phyloP scores from a whole-genome alignment of 2,888 invertebrate genomes.

The Lordiphosa fenestrarum region DNA sequence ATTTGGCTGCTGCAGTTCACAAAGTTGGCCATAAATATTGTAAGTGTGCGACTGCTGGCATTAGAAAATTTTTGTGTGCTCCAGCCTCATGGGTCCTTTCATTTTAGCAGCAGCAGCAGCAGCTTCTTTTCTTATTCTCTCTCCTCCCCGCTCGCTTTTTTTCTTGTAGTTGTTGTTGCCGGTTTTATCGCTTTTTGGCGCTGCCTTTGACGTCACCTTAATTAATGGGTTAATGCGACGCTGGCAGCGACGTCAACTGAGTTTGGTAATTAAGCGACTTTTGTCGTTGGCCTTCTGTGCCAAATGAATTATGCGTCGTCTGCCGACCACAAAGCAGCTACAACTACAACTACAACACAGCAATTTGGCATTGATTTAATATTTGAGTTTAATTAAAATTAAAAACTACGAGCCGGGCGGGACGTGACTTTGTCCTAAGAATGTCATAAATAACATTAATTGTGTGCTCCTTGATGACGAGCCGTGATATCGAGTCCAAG shows the following conservation, averaged over 20 bases:
- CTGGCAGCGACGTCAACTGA: slow-evolving; percentile 47
- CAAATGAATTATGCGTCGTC: slow-evolving; percentile 66
- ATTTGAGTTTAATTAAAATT: slow-evolving; percentile 59
- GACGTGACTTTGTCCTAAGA: slow-evolving; percentile 37
- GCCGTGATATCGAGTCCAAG: slow-evolving; percentile 46
- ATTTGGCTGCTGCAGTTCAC: slow-evolving; percentile 17
- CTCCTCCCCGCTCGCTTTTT: not conserved
- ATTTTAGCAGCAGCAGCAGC: slow-evolving; percentile 2
- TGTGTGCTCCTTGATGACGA: slow-evolving; percentile 67
- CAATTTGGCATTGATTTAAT: slow-evolving; percentile 71
- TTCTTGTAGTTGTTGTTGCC: slow-evolving; percentile 1
- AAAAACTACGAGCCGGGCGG: slow-evolving; percentile 14
- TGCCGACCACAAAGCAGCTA: slow-evolving; percentile 9
- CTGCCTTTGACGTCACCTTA: slow-evolving; percentile 73
- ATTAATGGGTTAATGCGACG: slow-evolving; percentile 73
- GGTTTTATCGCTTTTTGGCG: slow-evolving; percentile 64
- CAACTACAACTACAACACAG: slow-evolving; percentile 34
- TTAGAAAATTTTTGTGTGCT: slow-evolving; percentile 47
- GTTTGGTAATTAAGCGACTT: slow-evolving; percentile 69
- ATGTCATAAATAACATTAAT: slow-evolving; percentile 56
- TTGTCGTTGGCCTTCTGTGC: slow-evolving; percentile 66
- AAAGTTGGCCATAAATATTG: slow-evolving; percentile 55
- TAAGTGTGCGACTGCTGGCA: slow-evolving; percentile 45
- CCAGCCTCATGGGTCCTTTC: slow-evolving; percentile 11
- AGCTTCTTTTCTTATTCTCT: slow-evolving; percentile 17